Conservation (phyloP, 2,888 invertebrate species). For the Leptinotarsa peninsularis region DNA sequence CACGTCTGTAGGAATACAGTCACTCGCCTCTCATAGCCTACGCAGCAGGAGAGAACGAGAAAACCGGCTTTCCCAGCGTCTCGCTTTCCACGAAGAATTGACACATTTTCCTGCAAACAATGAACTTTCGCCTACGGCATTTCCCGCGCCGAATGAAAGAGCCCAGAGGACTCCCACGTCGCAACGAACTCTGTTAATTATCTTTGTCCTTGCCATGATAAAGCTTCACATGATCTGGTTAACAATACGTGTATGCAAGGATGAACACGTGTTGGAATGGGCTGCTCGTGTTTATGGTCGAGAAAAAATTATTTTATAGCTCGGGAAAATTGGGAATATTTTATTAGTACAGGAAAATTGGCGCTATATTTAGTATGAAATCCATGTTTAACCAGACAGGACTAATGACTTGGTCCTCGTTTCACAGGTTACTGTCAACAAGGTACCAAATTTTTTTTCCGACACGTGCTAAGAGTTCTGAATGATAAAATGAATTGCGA, state of each 20-base stretch:
- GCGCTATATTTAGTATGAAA: too few relatives aligned
- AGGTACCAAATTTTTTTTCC: too few relatives aligned
- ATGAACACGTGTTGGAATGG: not conserved
- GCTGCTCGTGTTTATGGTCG: too few relatives aligned
- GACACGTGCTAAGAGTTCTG: too few relatives aligned
- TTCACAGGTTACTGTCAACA: too few relatives aligned
- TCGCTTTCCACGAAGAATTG: not conserved
- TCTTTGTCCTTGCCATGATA: not conserved
- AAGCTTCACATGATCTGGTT: not conserved
- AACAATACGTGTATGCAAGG: not conserved
- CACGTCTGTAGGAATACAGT: not conserved
- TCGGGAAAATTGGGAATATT: too few relatives aligned
- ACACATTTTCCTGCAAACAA: not conserved
- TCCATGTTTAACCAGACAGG: too few relatives aligned
- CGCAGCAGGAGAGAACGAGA: not conserved
- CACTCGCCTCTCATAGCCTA: not conserved
- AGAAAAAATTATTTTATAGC: too few relatives aligned
- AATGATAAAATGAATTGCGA: too few relatives aligned
- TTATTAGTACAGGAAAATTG: too few relatives aligned
- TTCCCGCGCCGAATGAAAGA: not conserved
- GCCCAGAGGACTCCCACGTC: not conserved
- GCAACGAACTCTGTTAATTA: not conserved
- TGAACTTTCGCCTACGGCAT: conserved; percentile 1
- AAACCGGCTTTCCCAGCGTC: not conserved
- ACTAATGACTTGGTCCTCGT: too few relatives aligned